Base-by-base conservation (phyloP, 2,113 vertebrate genomes). In the Motacilla alba region DNA sequence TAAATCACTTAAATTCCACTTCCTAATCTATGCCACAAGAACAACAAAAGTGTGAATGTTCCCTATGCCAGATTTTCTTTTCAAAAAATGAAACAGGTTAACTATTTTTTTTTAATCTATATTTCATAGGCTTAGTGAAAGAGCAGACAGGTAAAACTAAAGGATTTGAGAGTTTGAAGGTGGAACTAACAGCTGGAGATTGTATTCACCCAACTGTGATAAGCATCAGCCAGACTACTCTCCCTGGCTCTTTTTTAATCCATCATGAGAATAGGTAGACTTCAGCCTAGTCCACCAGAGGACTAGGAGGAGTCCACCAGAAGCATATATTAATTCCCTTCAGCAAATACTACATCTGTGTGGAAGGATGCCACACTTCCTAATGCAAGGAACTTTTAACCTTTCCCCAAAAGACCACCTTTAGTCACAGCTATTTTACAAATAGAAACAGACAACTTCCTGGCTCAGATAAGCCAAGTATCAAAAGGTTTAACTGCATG, bases 121-220 rank as follows among this genome's bases (percentile, higher is more conserved):
- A 49, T 90, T 88, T 79, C 72, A 88, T 33, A 76, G 46, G 30
- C n/a, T 85, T 69, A 83, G 31, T 18, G 26, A 24, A 86, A 80
- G 30, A 66, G 55, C 46, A 94, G 63, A 9, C 46, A 90, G 41
- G 67, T 83, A 91, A 83, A 83, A 77, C 55, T 27, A 74, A 47
- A 92, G 43, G 72, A 93, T 93, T 84, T 93, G 33, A 75, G 52
- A 83, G 37, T 0, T 83, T 59, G 63, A 90, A 93, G 67, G 59
- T 69, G 33, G 50, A 96, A 91, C 74, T 93, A 93, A 82, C 81
- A 66, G 62, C 46, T 91, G n/a, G 37, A 93, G 82, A 87, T 64
- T 37, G 41, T 28, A 81, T 77, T 88, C 85, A 77, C 33, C n/a
- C 75, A 92, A 12, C 63, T 81, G 68, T 47, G 55, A 35, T 77